phyloP scores from a whole-genome alignment of 2,888 invertebrate genomes.

The Philaethria dido region DNA sequence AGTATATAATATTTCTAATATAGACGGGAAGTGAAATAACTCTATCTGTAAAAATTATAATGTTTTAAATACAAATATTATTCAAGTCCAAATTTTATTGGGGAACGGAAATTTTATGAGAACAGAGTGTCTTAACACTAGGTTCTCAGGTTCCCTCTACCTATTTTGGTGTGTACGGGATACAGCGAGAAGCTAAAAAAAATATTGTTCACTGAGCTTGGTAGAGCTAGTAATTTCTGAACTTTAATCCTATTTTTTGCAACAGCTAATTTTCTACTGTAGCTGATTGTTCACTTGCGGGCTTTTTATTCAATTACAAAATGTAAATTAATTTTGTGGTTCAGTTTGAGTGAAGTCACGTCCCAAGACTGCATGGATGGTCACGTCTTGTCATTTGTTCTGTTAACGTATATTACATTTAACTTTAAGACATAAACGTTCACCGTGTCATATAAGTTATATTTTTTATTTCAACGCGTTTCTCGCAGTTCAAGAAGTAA shows the following conservation, averaged over 20 bases:
- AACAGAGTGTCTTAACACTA: too few relatives aligned
- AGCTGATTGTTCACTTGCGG: constrained; percentile 26
- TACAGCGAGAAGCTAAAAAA: too few relatives aligned
- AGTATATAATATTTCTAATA: background rate
- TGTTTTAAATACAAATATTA: too few relatives aligned
- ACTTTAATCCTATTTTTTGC: background rate
- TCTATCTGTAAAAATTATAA: background rate
- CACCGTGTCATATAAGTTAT: background rate
- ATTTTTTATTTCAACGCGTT: too few relatives aligned
- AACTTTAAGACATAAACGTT: constrained; percentile 11
- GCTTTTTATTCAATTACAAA: constrained; percentile 36
- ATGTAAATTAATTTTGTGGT: constrained; percentile 37
- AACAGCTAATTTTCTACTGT: constrained; percentile 19
- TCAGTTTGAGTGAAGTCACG: constrained; percentile 29
- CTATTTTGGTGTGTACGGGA: too few relatives aligned
- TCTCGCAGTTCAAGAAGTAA: too few relatives aligned
- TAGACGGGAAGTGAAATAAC: too few relatives aligned
- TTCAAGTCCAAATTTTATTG: too few relatives aligned
- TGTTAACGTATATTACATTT: constrained; percentile 30
- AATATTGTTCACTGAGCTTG: background rate
- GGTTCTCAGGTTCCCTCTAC: too few relatives aligned
- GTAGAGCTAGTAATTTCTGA: background rate
- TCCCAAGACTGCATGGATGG: constrained; percentile 19
- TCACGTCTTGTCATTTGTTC: constrained; percentile 39
- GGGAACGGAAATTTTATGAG: too few relatives aligned